Base-by-base conservation (phyloP, 1,140 invertebrate genomes). In the Bombus breviceps region DNA sequence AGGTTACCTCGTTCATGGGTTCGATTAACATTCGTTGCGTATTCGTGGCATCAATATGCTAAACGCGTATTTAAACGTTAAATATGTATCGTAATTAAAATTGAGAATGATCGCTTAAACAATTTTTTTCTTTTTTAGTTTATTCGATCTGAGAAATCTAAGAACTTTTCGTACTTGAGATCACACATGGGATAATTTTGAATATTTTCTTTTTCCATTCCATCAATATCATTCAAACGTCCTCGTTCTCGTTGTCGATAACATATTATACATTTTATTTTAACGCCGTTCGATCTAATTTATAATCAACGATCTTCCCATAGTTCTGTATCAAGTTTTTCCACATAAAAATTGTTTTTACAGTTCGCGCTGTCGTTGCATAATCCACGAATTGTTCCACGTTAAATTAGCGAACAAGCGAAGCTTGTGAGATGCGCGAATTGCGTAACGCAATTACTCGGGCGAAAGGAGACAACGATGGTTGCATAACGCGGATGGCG, bases 361-460 rank as follows among this genome's bases (percentile, higher is more conserved):
- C 37, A n/a, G 32, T 68, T 68, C 32, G 1, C 4, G 6, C 1
- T 3, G 0, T 2, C 10, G 32, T 81, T 81, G 8, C 66, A 22
- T 53, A 81, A 81, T 12, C 25, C 39, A 9, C 57, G 34, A 25
- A 43, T 32, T 69, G 81, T 53, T 39, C 18, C 47, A 53, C 37
- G 59, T 34, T 66, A 32, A 83, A 83, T 83, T 76, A 74, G 53
- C 47, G 62, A 78, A 41, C 43, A 66, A 39, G 62, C 41, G 22
- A 69, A 32, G 41, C 47, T 43, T 1, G 71, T 62, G 43, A 74
- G 72, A 75, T 59, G 81, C 81, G 74, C 43, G 64, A 69, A 78
- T 83, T 83, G 74, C 74, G 81, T 78, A 83, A 83, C 74, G 81
- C 62, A 83, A 78, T 83, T 83, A 83, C 81, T 75, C 18, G 57